A percentile compares a stretch with the other conserved stretches of the same genome.
These are phyloP conservation scores for Synanthedon formicaeformis DNA, from an alignment of 2,888 invertebrate genomes.

Conservation along the genomic window DNA sequence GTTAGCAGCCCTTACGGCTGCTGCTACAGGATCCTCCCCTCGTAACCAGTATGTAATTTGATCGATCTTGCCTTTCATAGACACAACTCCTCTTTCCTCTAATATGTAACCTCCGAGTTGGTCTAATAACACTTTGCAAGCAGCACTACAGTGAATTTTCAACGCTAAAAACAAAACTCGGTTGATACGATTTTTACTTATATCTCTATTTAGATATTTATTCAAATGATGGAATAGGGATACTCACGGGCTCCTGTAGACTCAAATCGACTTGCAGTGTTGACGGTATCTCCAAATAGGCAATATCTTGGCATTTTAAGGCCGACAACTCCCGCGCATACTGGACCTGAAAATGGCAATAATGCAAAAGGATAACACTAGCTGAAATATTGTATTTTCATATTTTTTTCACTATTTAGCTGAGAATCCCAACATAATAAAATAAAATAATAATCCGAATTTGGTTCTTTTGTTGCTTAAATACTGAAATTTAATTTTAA, in stretches of 20 bases:
- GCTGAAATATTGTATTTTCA: too few species aligned
- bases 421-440: too few species aligned
- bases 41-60: slow-evolving; percentile 84
- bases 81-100: slow-evolving; percentile 79
- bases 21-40: slow-evolving; percentile 77
- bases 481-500: too few species aligned
- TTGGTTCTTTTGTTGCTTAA: too few species aligned
- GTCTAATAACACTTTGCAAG: slow-evolving; percentile 77
- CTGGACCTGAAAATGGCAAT: slow-evolving; percentile 74
- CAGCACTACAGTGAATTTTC: slow-evolving; percentile 85
- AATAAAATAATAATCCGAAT: too few species aligned
- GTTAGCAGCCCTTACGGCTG: slow-evolving; percentile 37
- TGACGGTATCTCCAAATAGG: slow-evolving; percentile 93
- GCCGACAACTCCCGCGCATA: slow-evolving; percentile 93
- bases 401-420: too few species aligned
- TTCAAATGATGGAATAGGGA: background rate
- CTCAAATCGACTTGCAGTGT: slow-evolving; percentile 90
- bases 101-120: slow-evolving; percentile 81
- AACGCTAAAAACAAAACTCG: slow-evolving; percentile 64
- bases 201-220: too few species aligned
- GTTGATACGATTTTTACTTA: background rate
- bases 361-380: too few species aligned
- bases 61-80: slow-evolving; percentile 88
- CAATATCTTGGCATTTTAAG: slow-evolving; percentile 95
- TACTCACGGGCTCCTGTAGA: slow-evolving; percentile 82